A percentile compares a stretch with the other conserved stretches of the same genome.
Conservation (phyloP, 2,888 invertebrate species). For the Dione vanillae region DNA sequence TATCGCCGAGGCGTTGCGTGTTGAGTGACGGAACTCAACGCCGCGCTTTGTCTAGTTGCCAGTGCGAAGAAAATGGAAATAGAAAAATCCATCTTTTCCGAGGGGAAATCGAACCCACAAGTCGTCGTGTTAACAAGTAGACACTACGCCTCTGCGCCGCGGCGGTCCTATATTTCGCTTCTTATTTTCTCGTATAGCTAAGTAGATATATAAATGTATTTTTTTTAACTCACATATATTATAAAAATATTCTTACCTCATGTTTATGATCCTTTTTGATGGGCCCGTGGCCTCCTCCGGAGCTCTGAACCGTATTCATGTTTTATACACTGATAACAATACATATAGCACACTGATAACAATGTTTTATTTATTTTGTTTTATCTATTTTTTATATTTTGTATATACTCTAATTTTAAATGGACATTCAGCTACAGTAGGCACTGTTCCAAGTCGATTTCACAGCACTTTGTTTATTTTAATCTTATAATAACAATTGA, state of each 20-base stretch:
- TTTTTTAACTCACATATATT: too few relatives aligned
- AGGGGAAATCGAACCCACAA: too few relatives aligned
- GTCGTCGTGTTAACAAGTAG: too few relatives aligned
- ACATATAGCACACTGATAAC: constrained; percentile 3
- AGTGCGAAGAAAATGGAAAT: too few relatives aligned
- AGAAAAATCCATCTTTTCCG: too few relatives aligned
- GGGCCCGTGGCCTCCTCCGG: constrained; percentile 84
- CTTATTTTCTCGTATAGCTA: too few relatives aligned
- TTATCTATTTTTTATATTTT: constrained; percentile 25
- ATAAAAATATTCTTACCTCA: constrained; percentile 72
- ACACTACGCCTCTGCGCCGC: too few relatives aligned
- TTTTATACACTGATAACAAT: constrained; percentile 45
- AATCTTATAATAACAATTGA: background rate
- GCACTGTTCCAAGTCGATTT: constrained; percentile 65
- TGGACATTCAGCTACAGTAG: constrained; percentile 70
- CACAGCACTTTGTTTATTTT: constrained; percentile 55
- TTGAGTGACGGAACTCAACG: too few relatives aligned
- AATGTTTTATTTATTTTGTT: background rate
- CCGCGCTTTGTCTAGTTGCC: too few relatives aligned
- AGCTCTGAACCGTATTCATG: constrained; percentile 88
- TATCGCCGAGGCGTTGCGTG: too few relatives aligned
- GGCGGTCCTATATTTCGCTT: too few relatives aligned
- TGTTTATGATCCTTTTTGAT: constrained; percentile 85
- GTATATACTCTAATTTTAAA: constrained; percentile 54
- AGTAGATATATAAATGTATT: too few relatives aligned